Evolutionary conservation across 2,797 vertebrate species (phyloP).

Genomic region (Enteromius paludinosus): DNA sequence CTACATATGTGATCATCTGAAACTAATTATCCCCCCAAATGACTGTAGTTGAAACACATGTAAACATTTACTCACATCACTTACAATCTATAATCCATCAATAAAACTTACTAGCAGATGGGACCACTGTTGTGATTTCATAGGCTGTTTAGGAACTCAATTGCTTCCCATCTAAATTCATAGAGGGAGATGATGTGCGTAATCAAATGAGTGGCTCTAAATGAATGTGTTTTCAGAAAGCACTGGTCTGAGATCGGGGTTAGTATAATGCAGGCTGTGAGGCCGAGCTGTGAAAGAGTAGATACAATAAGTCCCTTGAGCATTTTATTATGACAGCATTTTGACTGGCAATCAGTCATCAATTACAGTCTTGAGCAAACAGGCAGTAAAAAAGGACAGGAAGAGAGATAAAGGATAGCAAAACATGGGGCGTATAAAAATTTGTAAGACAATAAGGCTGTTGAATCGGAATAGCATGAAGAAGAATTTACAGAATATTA

Average conservation of each 20-base stretch:
- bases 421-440: constrained; percentile 60
- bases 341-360: constrained; percentile 34
- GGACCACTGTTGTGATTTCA: constrained; percentile 46
- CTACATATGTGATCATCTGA: constrained; percentile 47
- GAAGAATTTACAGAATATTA: neutral
- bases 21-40: constrained; percentile 40
- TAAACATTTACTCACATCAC: constrained; percentile 54
- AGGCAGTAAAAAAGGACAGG: neutral
- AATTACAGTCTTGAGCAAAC: constrained; percentile 47
- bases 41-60: constrained; percentile 48
- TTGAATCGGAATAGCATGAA: neutral
- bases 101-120: constrained; percentile 50
- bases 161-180: constrained; percentile 53
- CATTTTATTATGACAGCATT: constrained; percentile 47
- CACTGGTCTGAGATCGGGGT: constrained; percentile 6
- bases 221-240: constrained; percentile 36
- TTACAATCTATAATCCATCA: constrained; percentile 51
- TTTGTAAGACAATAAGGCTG: constrained; percentile 57
- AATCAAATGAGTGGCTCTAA: constrained; percentile 50
- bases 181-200: constrained; percentile 47
- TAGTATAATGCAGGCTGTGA: constrained; percentile 15
- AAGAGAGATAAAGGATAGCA: constrained; percentile 21
- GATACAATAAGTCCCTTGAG: constrained; percentile 30
- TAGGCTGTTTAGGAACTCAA: constrained; percentile 48
- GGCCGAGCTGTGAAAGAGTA: neutral